phyloP scores from a whole-genome alignment of 1,140 invertebrate genomes.

The Reticulitermes speratus region DNA sequence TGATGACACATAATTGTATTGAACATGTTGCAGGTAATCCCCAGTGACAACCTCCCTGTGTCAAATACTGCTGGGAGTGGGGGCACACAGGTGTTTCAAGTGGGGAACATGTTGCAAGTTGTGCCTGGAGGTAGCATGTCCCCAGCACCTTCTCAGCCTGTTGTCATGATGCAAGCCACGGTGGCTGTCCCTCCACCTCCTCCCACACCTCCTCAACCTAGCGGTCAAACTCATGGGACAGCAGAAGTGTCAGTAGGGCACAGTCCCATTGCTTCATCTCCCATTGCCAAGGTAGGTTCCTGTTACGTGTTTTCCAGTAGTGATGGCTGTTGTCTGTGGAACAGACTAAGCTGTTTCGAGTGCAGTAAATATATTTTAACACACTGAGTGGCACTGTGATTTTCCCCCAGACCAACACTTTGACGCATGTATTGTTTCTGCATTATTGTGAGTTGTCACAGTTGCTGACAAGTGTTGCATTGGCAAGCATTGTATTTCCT shows the following conservation, averaged over 20 bases:
- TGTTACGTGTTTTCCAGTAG: too few species aligned
- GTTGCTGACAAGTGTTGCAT: too few species aligned
- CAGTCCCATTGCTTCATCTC: neutral
- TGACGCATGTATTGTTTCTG: too few species aligned
- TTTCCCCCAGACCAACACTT: too few species aligned
- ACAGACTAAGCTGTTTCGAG: too few species aligned
- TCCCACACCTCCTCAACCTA: neutral
- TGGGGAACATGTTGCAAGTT: conserved; percentile 56
- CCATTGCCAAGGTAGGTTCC: neutral
- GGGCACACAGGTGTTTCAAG: conserved; percentile 48
- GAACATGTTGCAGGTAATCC: conserved; percentile 32
- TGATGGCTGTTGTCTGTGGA: too few species aligned
- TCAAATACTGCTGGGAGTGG: neutral
- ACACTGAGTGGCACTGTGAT: too few species aligned
- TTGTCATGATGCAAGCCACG: neutral
- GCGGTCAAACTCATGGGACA: neutral
- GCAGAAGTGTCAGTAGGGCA: neutral
- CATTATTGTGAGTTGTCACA: too few species aligned
- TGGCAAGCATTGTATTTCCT: too few species aligned
- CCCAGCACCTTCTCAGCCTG: conserved; percentile 32
- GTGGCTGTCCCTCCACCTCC: neutral
- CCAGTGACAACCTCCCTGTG: conserved; percentile 18
- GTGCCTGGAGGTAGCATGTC: conserved; percentile 49
- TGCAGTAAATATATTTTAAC: too few species aligned
- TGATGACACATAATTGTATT: too few species aligned